Evolutionary conservation across 2,113 vertebrate species (phyloP).

Genomic region (Leptobrachium leishanense): DNA sequence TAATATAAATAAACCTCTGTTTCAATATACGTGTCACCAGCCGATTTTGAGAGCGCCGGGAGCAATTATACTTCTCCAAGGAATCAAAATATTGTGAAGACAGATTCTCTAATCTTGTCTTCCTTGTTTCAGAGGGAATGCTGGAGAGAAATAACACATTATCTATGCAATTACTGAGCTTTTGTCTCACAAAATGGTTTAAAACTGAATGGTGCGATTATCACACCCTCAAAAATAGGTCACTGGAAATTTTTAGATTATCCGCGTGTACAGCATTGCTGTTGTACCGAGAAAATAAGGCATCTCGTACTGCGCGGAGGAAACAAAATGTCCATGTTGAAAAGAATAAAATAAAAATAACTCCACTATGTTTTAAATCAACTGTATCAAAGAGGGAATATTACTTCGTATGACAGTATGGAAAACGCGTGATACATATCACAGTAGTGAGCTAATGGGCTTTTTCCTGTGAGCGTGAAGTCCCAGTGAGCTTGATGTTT

Average conservation of each 20-base stretch:
- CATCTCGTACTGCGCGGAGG: too few relatives aligned
- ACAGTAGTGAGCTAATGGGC: too few relatives aligned
- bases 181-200: conserved; percentile 39
- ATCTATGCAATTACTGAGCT: conserved; percentile 26
- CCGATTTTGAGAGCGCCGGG: background rate
- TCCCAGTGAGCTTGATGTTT: too few relatives aligned
- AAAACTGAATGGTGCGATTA: conserved; percentile 22
- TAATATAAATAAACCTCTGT: conserved; percentile 13
- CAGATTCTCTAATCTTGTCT: conserved; percentile 16
- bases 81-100: conserved; percentile 43
- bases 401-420: too few relatives aligned
- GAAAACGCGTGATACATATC: too few relatives aligned
- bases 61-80: conserved; percentile 8
- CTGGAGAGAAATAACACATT: conserved; percentile 3
- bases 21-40: conserved; percentile 25
- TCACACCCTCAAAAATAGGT: background rate
- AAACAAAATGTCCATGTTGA: too few relatives aligned
- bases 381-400: too few relatives aligned
- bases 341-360: too few relatives aligned
- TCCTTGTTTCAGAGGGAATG: conserved; percentile 9
- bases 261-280: too few relatives aligned
- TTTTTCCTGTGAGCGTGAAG: too few relatives aligned
- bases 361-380: too few relatives aligned
- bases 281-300: too few relatives aligned
- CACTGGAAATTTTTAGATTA: background rate